These are phyloP conservation scores for Lampropteryx suffumata DNA, from an alignment of 2,888 invertebrate species.

Conservation along the genomic window DNA sequence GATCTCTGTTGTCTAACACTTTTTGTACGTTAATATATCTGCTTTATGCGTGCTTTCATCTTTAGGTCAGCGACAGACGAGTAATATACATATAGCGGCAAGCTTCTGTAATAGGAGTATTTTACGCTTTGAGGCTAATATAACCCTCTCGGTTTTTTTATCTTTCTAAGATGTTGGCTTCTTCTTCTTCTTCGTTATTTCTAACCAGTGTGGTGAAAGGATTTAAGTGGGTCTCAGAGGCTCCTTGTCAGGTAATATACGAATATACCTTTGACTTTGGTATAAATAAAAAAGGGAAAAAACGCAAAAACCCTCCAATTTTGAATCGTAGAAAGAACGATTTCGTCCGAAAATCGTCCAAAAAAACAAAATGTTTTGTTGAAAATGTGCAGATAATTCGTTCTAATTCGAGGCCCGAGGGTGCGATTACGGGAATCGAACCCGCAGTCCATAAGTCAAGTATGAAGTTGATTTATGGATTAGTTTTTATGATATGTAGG, in stretches of 20 bases:
- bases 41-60: too few relatives aligned
- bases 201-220: too few relatives aligned
- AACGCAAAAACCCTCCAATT: slow-evolving; percentile 21
- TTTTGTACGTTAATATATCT: too few relatives aligned
- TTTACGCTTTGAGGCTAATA: too few relatives aligned
- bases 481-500: slow-evolving; percentile 2
- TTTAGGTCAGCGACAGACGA: too few relatives aligned
- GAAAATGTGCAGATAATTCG: slow-evolving; percentile 58
- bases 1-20: too few relatives aligned
- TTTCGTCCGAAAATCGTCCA: slow-evolving; percentile 28
- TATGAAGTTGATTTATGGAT: slow-evolving; percentile 33
- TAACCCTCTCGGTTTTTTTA: too few relatives aligned
- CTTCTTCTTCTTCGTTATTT: too few relatives aligned
- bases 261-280: background rate
- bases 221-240: too few relatives aligned
- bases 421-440: slow-evolving; percentile 55
- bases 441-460: slow-evolving; percentile 37
- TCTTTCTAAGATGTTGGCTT: too few relatives aligned
- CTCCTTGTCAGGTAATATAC: background rate
- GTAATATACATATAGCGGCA: too few relatives aligned
- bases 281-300: background rate
- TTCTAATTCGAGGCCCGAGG: slow-evolving; percentile 58
- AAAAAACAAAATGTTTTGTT: slow-evolving; percentile 48
- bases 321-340: slow-evolving; percentile 33
- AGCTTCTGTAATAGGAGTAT: too few relatives aligned